Evolutionary conservation across 2,888 invertebrate species (phyloP), one percentile per base, ranked within the genome.

Genomic region (Didymodactylos carnosus): DNA sequence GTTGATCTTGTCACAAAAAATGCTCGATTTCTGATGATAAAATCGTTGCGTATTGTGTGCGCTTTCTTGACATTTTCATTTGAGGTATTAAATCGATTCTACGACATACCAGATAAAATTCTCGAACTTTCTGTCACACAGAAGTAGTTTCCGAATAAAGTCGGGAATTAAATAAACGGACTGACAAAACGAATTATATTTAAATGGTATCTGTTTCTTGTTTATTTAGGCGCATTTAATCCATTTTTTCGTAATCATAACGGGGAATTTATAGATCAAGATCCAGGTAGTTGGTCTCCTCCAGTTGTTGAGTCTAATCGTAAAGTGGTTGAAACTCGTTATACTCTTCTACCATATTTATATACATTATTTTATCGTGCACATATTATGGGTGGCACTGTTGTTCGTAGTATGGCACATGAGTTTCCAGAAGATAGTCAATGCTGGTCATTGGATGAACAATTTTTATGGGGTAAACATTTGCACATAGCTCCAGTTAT

Each of bases 351-450:
- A 40, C 82, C 82, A 14, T 81, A 80, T 72, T 76, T 81, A n/a
- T 81, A 82, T 77, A 81, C 81, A 39, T 77, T 81, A 51, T 82
- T 82, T 77, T 78, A 81, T 72, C 76, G 78, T 39, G 80, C 80
- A 13, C 88, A 90, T 80, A 82, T 84, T 0, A 81, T 83, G 76
- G 91, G 91, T 0, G 87, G 88, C 46, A 90, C 91, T 0, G 91
- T 92, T 0, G 87, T 88, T 0, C 84, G 90, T 51, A 90, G 91
- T 1, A 81, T 92, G 77, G 90, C 90, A 84, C 89, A 90, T 79
- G 90, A 90, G 70, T 80, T 79, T 75, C 78, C 78, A 4, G 75
- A 72, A 8, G 80, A 80, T 73, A 23, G 62, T 3, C 71, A 39
- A 19, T 78, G 80, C 4, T 77, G 77, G 51, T 77, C 73, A 40